Percentiles rank a stretch among this genome's conserved stretches.
Conservation (phyloP, 2,888 invertebrate genomes). For the Icerya purchasi region DNA sequence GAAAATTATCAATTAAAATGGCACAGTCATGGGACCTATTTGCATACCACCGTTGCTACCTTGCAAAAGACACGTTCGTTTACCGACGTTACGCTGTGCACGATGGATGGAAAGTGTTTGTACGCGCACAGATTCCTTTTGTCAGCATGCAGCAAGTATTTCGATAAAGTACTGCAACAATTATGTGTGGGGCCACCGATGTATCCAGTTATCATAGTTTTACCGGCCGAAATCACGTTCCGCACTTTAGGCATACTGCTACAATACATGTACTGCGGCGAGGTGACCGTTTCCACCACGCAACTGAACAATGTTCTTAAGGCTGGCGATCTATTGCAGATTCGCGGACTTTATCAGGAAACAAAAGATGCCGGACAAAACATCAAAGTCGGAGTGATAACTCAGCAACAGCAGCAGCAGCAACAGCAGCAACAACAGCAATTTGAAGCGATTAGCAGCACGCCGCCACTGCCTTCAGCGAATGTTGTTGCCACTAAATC, state of each 20-base stretch:
- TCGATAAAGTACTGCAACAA: slow-evolving; percentile 32
- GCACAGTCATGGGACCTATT: slow-evolving; percentile 64
- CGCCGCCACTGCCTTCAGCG: neutral
- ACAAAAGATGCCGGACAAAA: slow-evolving; percentile 28
- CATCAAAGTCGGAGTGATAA: too few relatives aligned
- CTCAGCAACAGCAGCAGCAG: neutral
- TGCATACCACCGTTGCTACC: slow-evolving; percentile 60
- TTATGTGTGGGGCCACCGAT: slow-evolving; percentile 11
- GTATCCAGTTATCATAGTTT: slow-evolving; percentile 37
- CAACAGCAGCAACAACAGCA: neutral
- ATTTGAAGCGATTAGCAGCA: neutral
- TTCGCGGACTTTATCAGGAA: slow-evolving; percentile 57
- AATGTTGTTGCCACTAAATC: neutral
- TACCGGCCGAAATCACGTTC: slow-evolving; percentile 60
- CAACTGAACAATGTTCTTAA: slow-evolving; percentile 56
- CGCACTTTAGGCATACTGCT: slow-evolving; percentile 58
- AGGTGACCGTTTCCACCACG: slow-evolving; percentile 67
- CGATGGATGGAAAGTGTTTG: slow-evolving; percentile 55
- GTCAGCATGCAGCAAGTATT: slow-evolving; percentile 53
- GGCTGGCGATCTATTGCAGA: slow-evolving; percentile 60
- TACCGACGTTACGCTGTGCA: slow-evolving; percentile 59
- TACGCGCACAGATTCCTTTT: slow-evolving; percentile 67
- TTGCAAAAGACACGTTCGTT: slow-evolving; percentile 56
- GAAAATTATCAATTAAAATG: slow-evolving; percentile 76
- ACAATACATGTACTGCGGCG: slow-evolving; percentile 68